Percentiles rank a stretch among this genome's conserved stretches.
Evolutionary conservation across 2,888 invertebrate species (phyloP).

Genomic region (Blastobasis adustella): DNA sequence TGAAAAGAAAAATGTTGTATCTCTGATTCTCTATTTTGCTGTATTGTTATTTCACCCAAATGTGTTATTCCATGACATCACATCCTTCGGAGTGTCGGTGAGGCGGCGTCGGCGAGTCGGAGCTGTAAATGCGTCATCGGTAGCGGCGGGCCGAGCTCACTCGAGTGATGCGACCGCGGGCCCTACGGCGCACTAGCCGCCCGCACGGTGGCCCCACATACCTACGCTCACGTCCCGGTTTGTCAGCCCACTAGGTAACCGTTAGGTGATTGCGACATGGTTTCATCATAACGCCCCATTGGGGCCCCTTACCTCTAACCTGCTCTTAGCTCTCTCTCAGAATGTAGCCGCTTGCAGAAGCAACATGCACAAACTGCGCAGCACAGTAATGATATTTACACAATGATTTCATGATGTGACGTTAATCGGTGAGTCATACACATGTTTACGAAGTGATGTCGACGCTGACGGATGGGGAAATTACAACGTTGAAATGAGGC

Average conservation of each 20-base stretch:
- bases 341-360: conserved; percentile 24
- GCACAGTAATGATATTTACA: too few relatives aligned
- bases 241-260: conserved; percentile 72
- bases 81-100: conserved; percentile 35
- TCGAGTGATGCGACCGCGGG: conserved; percentile 20
- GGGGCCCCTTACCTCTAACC: conserved; percentile 49
- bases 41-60: conserved; percentile 59
- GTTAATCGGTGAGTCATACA: conserved; percentile 14
- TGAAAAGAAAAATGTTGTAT: conserved; percentile 37
- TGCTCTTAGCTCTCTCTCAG: conserved; percentile 61
- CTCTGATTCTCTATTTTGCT: conserved; percentile 41
- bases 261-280: conserved; percentile 52
- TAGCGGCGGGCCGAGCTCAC: conserved; percentile 22
- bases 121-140: conserved; percentile 29
- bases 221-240: conserved; percentile 45
- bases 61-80: conserved; percentile 73
- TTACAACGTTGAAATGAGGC: background rate
- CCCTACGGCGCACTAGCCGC: conserved; percentile 30
- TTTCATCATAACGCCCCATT: conserved; percentile 38
- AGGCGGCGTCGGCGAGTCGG: conserved; percentile 39
- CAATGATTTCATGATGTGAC: conserved; percentile 2
- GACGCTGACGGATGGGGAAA: background rate
- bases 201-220: conserved; percentile 32
- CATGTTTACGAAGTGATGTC: conserved; percentile 7
- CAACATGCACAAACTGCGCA: conserved; percentile 11